Evolutionary conservation across 2,113 vertebrate species (phyloP).

Genomic region (Dromaius novaehollandiae): DNA sequence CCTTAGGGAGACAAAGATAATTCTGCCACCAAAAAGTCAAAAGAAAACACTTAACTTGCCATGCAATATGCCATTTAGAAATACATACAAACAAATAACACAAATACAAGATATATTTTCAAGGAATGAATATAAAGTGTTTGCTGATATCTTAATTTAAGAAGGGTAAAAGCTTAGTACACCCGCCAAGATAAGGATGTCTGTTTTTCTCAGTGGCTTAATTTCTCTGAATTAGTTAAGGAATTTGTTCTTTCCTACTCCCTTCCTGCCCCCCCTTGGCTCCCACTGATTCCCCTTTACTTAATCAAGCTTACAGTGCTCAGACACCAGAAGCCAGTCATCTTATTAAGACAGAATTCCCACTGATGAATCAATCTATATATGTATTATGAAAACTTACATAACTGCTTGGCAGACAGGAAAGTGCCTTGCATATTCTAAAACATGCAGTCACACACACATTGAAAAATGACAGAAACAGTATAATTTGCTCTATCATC

Average conservation of each 20-base stretch:
- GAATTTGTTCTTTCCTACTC: not conserved
- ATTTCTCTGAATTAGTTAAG: not conserved
- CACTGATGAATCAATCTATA: not conserved
- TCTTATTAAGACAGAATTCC: not conserved
- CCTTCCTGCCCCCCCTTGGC: conserved; percentile 9
- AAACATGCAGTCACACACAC: not conserved
- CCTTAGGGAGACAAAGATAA: not conserved
- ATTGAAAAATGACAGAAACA: not conserved
- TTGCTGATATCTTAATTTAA: not conserved
- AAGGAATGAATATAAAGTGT: not conserved
- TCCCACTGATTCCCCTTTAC: conserved; percentile 10
- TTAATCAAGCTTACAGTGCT: not conserved
- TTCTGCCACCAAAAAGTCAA: not conserved
- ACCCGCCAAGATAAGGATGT: not conserved
- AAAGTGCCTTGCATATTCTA: not conserved
- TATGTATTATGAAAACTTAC: not conserved
- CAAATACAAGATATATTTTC: not conserved
- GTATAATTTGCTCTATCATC: not conserved
- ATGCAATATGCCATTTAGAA: not conserved
- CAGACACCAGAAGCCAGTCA: not conserved
- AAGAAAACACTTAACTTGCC: not conserved
- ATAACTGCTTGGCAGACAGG: not conserved
- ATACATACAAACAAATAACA: not conserved
- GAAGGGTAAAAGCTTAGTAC: not conserved
- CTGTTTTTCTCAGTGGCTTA: not conserved